Percentiles rank a stretch among this genome's conserved stretches.
phyloP scores from a whole-genome alignment of 2,797 vertebrate genomes.

The Squalus acanthias region DNA sequence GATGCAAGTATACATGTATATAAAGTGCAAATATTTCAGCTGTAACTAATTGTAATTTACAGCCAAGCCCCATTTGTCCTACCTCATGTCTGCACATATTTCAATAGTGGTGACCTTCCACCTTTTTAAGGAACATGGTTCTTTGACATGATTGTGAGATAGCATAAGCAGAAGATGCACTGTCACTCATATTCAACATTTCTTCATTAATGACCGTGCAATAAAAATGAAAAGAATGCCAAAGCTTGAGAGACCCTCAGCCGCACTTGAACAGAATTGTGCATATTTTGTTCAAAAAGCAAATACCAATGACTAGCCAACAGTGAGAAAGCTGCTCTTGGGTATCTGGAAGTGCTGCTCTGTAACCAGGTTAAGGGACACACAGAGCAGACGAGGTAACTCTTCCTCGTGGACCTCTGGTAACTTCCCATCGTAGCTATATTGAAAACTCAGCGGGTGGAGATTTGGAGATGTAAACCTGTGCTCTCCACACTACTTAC shows the following conservation, averaged over 20 bases:
- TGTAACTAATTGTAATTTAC: constrained; percentile 31
- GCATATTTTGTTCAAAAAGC: not conserved
- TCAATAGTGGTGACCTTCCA: not conserved
- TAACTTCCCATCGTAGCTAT: not conserved
- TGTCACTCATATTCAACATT: not conserved
- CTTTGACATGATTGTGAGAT: not conserved
- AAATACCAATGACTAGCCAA: not conserved
- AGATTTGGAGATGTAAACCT: not conserved
- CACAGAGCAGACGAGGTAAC: not conserved
- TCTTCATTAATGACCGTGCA: too few relatives aligned
- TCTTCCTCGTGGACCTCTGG: not conserved
- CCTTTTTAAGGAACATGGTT: not conserved
- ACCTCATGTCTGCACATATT: not conserved
- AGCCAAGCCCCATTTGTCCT: not conserved
- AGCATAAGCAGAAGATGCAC: not conserved
- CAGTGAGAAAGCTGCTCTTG: not conserved
- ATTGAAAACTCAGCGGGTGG: not conserved
- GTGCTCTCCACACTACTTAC: not conserved
- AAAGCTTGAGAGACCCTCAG: not conserved
- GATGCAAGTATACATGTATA: constrained; percentile 24
- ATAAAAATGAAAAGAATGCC: not conserved
- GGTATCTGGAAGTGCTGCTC: not conserved
- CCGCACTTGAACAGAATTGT: not conserved
- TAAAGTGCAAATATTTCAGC: constrained; percentile 34
- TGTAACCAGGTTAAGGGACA: not conserved